These are phyloP conservation scores for Pyrochroa serraticornis DNA, from an alignment of 2,888 invertebrate genomes.

Conservation along the genomic window DNA sequence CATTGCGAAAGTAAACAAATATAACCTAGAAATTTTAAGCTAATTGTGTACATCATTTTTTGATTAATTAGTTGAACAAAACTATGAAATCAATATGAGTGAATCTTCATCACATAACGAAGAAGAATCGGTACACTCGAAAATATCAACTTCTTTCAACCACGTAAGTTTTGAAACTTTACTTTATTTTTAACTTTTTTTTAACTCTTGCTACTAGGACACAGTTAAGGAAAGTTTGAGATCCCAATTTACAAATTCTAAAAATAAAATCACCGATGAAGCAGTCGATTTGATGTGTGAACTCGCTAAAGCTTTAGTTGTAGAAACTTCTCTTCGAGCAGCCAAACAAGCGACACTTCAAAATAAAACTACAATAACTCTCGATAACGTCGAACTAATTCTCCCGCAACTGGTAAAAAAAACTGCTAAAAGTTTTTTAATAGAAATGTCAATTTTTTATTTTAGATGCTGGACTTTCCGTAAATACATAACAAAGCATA, in stretches of 20 bases:
- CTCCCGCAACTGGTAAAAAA: constrained; percentile 62
- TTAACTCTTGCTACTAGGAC: constrained; percentile 56
- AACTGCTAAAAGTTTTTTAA: constrained; percentile 2
- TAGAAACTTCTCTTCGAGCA: constrained; percentile 63
- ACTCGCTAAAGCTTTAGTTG: constrained; percentile 62
- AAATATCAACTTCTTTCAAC: constrained; percentile 9
- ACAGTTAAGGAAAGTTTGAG: constrained; percentile 63
- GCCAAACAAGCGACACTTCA: constrained; percentile 61
- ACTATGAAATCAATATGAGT: too few relatives aligned
- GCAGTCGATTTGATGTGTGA: constrained; percentile 62
- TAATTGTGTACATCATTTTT: too few relatives aligned
- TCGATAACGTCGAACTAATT: constrained; percentile 64
- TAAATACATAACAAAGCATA: constrained; percentile 41
- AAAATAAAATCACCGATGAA: constrained; percentile 64
- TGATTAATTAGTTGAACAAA: too few relatives aligned
- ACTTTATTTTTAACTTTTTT: neutral
- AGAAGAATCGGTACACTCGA: neutral
- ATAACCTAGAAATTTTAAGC: too few relatives aligned
- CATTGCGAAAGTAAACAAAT: too few relatives aligned
- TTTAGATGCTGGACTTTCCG: constrained; percentile 64
- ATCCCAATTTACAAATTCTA: constrained; percentile 62
- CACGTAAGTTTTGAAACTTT: constrained; percentile 13
- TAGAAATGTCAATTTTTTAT: constrained; percentile 36
- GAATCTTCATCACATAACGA: too few relatives aligned
- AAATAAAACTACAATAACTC: constrained; percentile 58